phyloP scores from a whole-genome alignment of 2,888 invertebrate genomes.

The Drosophila subquinaria region DNA sequence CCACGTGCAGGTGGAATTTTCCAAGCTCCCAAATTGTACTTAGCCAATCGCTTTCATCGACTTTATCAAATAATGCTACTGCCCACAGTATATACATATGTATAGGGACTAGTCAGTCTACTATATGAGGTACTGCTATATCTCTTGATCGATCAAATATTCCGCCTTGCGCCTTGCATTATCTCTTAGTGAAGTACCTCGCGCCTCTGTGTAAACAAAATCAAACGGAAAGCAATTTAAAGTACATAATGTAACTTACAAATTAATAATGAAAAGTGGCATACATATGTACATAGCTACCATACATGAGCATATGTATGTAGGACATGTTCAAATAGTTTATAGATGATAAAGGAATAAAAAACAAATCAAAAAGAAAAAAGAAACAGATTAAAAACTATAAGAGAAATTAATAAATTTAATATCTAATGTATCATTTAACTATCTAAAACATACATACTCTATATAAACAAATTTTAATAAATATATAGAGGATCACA shows the following conservation, averaged over 20 bases:
- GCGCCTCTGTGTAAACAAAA: conserved; percentile 54
- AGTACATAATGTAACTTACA: conserved; percentile 29
- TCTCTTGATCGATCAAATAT: conserved; percentile 3
- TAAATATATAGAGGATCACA: conserved; percentile 4
- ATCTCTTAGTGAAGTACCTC: conserved; percentile 49
- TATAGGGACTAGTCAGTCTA: conserved; percentile 2
- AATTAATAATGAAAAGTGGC: conserved; percentile 6
- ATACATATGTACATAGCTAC: conserved; percentile 2
- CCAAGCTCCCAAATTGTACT: background rate
- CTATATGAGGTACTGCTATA: background rate
- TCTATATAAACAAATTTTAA: conserved; percentile 7
- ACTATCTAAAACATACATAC: conserved; percentile 2
- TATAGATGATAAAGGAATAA: conserved; percentile 19
- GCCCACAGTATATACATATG: conserved; percentile 4
- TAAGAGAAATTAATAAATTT: conserved; percentile 32
- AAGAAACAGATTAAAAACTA: background rate
- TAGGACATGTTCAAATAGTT: conserved; percentile 33
- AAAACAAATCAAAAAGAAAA: background rate
- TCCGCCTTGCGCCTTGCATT: conserved; percentile 43
- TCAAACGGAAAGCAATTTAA: conserved; percentile 69
- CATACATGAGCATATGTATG: conserved; percentile 1
- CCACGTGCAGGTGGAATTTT: background rate
- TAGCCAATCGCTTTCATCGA: conserved; percentile 8
- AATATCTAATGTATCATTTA: conserved; percentile 18
- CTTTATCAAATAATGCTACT: conserved; percentile 4